Evolutionary conservation across 2,888 invertebrate genomes (phyloP), one percentile per base, ranked within the genome.

Genomic region (Drosophila nr. perissopoda): DNA sequence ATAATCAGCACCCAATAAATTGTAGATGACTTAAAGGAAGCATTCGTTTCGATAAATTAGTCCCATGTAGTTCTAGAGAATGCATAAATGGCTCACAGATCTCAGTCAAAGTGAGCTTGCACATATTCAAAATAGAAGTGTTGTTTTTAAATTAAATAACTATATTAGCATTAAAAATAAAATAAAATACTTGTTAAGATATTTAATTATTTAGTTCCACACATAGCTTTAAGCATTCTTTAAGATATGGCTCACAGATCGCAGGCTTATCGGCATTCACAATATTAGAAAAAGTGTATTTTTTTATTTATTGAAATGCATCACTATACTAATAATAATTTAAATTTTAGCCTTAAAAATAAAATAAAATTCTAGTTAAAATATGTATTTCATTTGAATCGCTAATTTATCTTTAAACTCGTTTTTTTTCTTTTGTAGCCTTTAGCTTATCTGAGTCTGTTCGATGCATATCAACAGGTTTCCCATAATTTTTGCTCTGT

Each of bases 381-480:
- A 42, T 21, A 21, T 42, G 13, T 21, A 42, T 42, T 21, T 2
- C 13, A 25, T 4, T 45, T 13, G 4, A 45, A 13, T 21, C 4
- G 3, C 21, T 7, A 7, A 13, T 21, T 45, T 13, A 45, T 21
- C 13, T 45, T 21, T 42, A 2, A 21, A 21, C 16, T 45, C 10
- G 2, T 21, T 40, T 11, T 40, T 21, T 38, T 27, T 27, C 11
- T 29, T n/a, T 4, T n/a, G 18, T 16, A 38, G 16, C 2, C 29
- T 1, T 21, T 4, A 25, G 18, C 29, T 31, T n/a, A 25, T 21
- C 21, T 57, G 8, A 57, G 5, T 2, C 11, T 16, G 34, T n/a
- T 25, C 31, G n/a, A 13, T 10, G 4, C 29, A 48, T 36, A 63
- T 69, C 75, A 76, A 76, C 75, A 76, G 76, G 76, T 76, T 53